Percentiles rank a stretch among this genome's conserved stretches.
These are phyloP conservation scores for Tragelaphus scriptus DNA, from an alignment of 2,113 vertebrate species.

Conservation along the genomic window DNA sequence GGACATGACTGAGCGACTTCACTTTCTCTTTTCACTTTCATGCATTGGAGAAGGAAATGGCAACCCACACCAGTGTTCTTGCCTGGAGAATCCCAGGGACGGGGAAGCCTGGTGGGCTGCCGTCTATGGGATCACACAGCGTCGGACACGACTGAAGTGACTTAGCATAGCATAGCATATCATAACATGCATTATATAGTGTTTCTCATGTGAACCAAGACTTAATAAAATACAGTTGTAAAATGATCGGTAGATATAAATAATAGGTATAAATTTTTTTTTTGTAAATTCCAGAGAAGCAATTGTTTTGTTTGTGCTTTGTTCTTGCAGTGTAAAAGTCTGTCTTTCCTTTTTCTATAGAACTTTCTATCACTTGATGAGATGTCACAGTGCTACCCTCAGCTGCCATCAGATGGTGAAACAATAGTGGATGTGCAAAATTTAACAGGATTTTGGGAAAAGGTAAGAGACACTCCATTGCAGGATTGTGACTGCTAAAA, in stretches of 20 bases:
- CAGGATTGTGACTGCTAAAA: rapidly evolving
- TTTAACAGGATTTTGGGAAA: conserved; percentile 60
- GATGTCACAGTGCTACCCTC: not conserved
- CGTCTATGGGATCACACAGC: too few relatives aligned
- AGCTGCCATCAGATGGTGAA: not conserved
- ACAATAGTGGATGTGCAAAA: conserved; percentile 7
- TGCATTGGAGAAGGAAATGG: too few relatives aligned
- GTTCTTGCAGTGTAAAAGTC: not conserved
- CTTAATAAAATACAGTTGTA: not conserved
- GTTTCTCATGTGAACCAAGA: not conserved
- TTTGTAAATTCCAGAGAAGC: not conserved
- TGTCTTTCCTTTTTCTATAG: conserved; percentile 3
- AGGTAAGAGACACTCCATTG: conserved; percentile 20
- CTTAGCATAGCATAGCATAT: too few relatives aligned
- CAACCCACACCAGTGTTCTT: too few relatives aligned
- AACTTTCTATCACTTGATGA: conserved; percentile 64
- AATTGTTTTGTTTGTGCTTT: not conserved
- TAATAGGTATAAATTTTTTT: too few relatives aligned
- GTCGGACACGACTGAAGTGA: too few relatives aligned
- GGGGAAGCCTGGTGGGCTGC: too few relatives aligned
- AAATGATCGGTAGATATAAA: too few relatives aligned
- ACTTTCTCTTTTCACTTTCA: too few relatives aligned
- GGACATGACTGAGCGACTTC: too few relatives aligned
- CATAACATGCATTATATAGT: too few relatives aligned
- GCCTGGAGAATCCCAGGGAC: too few relatives aligned